Percentiles rank a stretch among this genome's conserved stretches.
Evolutionary conservation across 2,113 vertebrate genomes (phyloP).

Genomic region (Callocephalon fimbriatum): DNA sequence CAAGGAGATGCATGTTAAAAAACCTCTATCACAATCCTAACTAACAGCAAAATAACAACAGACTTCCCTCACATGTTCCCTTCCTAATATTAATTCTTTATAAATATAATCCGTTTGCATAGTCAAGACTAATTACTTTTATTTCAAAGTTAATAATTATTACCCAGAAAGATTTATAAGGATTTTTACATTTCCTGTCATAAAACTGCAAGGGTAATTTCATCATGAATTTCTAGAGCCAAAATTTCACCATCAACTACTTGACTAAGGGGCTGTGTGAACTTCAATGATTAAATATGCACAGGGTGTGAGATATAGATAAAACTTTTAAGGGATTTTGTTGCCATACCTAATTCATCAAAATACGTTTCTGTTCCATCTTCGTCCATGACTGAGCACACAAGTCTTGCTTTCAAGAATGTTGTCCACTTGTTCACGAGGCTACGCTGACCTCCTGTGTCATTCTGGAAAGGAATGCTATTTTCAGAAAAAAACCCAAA

Average conservation of each 20-base stretch:
- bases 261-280: not conserved
- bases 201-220: not conserved
- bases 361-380: slow-evolving; percentile 96
- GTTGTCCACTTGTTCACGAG: slow-evolving; percentile 99
- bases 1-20: not conserved
- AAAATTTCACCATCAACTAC: not conserved
- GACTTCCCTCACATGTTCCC: not conserved
- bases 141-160: not conserved
- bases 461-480: slow-evolving; percentile 82
- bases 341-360: slow-evolving; percentile 90
- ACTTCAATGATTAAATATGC: not conserved
- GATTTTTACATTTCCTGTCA: not conserved
- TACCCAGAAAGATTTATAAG: not conserved
- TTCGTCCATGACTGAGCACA: slow-evolving; percentile 94
- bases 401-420: slow-evolving; percentile 93
- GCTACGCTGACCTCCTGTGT: slow-evolving; percentile 95
- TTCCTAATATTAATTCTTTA: not conserved
- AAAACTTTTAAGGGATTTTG: not conserved
- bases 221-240: not conserved
- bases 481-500: slow-evolving; percentile 33
- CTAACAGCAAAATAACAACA: not conserved
- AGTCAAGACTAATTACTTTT: not conserved
- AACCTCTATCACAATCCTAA: not conserved
- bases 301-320: not conserved
- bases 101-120: not conserved